phyloP scores from a whole-genome alignment of 2,797 vertebrate species.

The Enteromius afrohamiltoni region DNA sequence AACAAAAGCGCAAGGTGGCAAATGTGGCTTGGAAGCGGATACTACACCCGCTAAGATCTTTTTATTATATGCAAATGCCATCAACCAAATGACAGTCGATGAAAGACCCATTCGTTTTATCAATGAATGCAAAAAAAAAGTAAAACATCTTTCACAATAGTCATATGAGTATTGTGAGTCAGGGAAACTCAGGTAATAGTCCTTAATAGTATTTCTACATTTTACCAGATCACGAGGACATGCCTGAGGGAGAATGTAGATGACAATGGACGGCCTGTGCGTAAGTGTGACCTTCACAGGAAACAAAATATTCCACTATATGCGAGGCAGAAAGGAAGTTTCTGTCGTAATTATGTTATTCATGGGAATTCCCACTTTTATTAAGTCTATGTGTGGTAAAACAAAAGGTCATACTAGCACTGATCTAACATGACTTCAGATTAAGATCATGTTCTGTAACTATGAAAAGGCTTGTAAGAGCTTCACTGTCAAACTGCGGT shows the following conservation, averaged over 20 bases:
- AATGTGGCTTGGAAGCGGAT: background rate
- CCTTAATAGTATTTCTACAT: background rate
- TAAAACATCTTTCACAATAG: background rate
- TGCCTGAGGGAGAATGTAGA: background rate
- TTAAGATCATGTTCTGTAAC: background rate
- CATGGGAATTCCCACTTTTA: background rate
- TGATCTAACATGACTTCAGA: slow-evolving; percentile 4
- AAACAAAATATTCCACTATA: background rate
- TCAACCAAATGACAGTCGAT: background rate
- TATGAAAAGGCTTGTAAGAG: background rate
- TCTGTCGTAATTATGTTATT: background rate
- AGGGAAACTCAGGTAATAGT: background rate
- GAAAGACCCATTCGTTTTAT: background rate
- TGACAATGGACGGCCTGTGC: background rate
- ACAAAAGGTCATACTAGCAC: background rate
- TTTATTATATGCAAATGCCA: slow-evolving; percentile 31
- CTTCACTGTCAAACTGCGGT: background rate
- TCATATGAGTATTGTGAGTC: background rate
- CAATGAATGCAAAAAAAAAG: background rate
- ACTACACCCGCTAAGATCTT: background rate
- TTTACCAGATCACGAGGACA: background rate
- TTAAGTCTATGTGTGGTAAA: background rate
- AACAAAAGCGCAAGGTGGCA: background rate
- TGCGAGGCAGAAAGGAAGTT: background rate
- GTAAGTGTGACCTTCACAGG: background rate